Percentiles rank a stretch among this genome's conserved stretches.
Conservation (phyloP, 1,140 invertebrate genomes). For the Laupala kohalensis region DNA sequence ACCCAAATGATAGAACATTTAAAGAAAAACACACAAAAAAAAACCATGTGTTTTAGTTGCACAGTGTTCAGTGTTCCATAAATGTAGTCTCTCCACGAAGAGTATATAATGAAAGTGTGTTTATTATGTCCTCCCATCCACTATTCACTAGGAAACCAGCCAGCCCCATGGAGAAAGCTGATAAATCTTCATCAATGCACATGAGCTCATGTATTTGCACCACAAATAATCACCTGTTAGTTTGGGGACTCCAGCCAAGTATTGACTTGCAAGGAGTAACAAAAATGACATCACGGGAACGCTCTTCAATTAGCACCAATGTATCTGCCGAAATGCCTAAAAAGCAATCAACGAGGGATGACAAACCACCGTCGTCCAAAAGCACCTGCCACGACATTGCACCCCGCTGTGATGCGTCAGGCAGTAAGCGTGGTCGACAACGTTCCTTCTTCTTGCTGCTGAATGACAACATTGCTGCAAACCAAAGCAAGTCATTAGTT, state of each 20-base stretch:
- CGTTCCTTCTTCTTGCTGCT: conserved; percentile 59
- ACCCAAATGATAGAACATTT: no score
- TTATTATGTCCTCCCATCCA: no score
- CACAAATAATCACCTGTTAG: conserved; percentile 50
- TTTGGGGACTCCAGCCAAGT: conserved; percentile 63
- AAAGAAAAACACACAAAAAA: no score
- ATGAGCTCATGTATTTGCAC: no score
- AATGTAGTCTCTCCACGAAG: no score
- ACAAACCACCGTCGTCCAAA: conserved; percentile 53
- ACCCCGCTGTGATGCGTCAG: conserved; percentile 50
- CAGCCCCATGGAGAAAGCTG: no score
- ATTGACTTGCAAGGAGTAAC: conserved; percentile 71
- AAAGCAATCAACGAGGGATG: conserved; percentile 60
- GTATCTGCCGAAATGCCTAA: conserved; percentile 78
- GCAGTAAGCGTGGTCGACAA: conserved; percentile 47
- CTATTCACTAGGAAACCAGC: no score
- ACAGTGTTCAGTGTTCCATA: no score
- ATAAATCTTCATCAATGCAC: no score
- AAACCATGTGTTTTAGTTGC: no score
- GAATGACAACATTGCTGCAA: conserved; percentile 50
- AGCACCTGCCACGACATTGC: conserved; percentile 67
- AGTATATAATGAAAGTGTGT: no score
- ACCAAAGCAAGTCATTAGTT: no score
- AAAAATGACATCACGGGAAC: conserved; percentile 69
- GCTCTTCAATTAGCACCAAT: conserved; percentile 75